phyloP scores from a whole-genome alignment of 2,113 vertebrate genomes.

The Trochalopteron elliotii region DNA sequence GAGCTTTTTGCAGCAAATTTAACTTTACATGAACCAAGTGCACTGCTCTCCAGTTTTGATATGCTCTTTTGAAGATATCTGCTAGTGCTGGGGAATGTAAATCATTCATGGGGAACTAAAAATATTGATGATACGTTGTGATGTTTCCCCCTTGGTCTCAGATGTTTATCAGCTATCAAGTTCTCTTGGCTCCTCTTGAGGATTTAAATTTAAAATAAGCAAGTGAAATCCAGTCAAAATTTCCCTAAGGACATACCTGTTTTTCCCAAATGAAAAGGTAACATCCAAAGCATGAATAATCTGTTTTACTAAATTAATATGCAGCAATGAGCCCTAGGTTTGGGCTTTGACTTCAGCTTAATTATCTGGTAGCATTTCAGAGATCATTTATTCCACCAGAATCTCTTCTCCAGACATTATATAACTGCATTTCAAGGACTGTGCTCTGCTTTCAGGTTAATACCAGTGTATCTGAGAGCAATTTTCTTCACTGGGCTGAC shows the following conservation, averaged over 20 bases:
- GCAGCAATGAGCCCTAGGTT: not conserved
- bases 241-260: conserved; percentile 23
- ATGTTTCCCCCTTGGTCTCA: conserved; percentile 16
- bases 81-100: conserved; percentile 20
- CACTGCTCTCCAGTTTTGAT: not conserved
- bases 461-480: not conserved
- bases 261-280: conserved; percentile 28
- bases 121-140: conserved; percentile 3
- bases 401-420: not conserved
- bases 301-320: conserved; percentile 13
- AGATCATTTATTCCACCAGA: not conserved
- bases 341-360: conserved; percentile 10
- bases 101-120: conserved; percentile 50
- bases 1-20: not conserved
- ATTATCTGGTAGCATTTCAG: conserved; percentile 22
- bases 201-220: not conserved
- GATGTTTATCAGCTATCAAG: conserved; percentile 8
- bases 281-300: conserved; percentile 8
- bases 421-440: conserved; percentile 12
- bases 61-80: conserved; percentile 47
- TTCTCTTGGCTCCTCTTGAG: not conserved
- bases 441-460: not conserved
- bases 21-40: conserved; percentile 22
- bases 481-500: not conserved
- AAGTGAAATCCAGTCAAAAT: not conserved